Base-by-base conservation (phyloP, 2,113 vertebrate species). In the Pelobates fuscus region DNA sequence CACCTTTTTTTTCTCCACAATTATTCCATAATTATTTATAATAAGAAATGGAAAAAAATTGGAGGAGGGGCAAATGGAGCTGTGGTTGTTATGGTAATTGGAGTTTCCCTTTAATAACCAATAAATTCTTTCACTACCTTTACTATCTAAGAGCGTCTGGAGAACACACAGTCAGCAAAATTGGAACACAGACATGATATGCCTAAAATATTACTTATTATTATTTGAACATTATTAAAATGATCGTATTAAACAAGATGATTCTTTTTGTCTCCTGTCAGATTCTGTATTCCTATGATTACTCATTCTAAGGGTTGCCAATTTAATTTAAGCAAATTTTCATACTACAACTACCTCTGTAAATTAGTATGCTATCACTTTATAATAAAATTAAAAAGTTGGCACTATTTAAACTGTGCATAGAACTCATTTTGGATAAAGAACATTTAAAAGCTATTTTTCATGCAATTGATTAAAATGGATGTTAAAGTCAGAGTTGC, bases 361-460 rank as follows among this genome's bases (percentile, higher is more conserved):
- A 75, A 67, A 75, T 59, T 63, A 75, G 14, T 29, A 60, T 18
- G 7, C 63, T 46, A 26, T 10, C 32, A 29, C 60, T 20, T 17
- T 37, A 75, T 46, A 32, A 67, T 75, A 44, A 44, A 59, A 46
- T 67, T 46, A 59, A 66, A 74, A 37, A 66, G 58, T 67, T 75
- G 54, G n/a, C 72, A 58, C 25, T 58, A 14, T 26, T 75, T 32
- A 59, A 67, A 59, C 21, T 66, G 21, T 66, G 59, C 54, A 67
- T 8, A 75, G 37, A 24, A 55, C 41, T 30, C n/a, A 5, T 75
- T 27, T 75, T 59, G 20, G 37, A 52, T 67, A 75, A 67, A 60
- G 37, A 52, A 60, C 63, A 67, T 75, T 67, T 75, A 67, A 75
- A 60, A 75, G 72, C 54, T 17, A 75, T 67, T 67, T 75, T 67